These are phyloP conservation scores for Cosmopolites sordidus DNA, from an alignment of 2,888 invertebrate genomes.

Conservation along the genomic window DNA sequence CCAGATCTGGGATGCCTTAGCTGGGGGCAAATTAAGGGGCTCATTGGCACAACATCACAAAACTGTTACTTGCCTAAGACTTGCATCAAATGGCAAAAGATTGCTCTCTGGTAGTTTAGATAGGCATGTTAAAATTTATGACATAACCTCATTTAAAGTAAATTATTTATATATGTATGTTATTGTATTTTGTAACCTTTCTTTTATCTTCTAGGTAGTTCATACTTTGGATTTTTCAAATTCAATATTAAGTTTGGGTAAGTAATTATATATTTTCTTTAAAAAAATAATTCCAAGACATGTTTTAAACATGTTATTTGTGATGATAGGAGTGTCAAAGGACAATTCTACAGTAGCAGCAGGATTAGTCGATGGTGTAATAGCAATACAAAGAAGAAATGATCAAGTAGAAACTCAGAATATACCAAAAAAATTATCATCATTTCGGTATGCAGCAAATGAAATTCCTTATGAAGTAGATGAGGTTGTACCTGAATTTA, in stretches of 20 bases:
- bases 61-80: slow-evolving; percentile 81
- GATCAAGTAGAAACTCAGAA: slow-evolving; percentile 48
- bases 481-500: slow-evolving; percentile 50
- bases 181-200: neutral
- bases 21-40: slow-evolving; percentile 80
- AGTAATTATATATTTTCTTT: too few relatives aligned
- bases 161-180: neutral
- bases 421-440: slow-evolving; percentile 53
- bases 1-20: slow-evolving; percentile 83
- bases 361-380: slow-evolving; percentile 89
- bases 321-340: slow-evolving; percentile 57
- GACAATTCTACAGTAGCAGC: slow-evolving; percentile 81
- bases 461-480: slow-evolving; percentile 47
- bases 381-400: slow-evolving; percentile 79
- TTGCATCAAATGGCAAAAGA: slow-evolving; percentile 77
- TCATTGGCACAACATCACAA: slow-evolving; percentile 91
- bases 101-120: slow-evolving; percentile 89
- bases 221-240: slow-evolving; percentile 89
- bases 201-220: slow-evolving; percentile 51
- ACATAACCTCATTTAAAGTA: slow-evolving; percentile 73
- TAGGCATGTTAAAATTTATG: slow-evolving; percentile 89
- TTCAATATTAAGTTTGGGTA: slow-evolving; percentile 73
- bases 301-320: too few relatives aligned
- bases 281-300: neutral
- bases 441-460: slow-evolving; percentile 50